Evolutionary conservation across 1,140 invertebrate species (phyloP).

Genomic region (Pectinophora gossypiella): DNA sequence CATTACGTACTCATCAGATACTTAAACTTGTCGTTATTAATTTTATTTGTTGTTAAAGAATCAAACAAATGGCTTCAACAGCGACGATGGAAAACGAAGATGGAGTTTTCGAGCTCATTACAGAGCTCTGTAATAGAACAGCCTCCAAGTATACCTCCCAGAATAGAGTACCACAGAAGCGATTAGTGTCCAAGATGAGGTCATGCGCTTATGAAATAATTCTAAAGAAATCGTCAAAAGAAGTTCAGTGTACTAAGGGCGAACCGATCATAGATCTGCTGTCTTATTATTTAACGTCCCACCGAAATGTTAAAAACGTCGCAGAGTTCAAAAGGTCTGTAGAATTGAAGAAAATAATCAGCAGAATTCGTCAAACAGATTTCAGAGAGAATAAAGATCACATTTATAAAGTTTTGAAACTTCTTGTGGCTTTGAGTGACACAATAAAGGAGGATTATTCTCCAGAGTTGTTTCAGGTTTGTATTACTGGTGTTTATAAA

Average conservation of each 20-base stretch:
- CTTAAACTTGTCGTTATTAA: too few relatives aligned
- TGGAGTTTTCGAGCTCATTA: conserved; percentile 55
- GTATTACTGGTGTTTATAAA: too few relatives aligned
- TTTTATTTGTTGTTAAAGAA: too few relatives aligned
- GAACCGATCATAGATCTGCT: conserved; percentile 49
- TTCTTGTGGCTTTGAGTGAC: conserved; percentile 40
- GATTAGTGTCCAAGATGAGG: conserved; percentile 43
- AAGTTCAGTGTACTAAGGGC: conserved; percentile 17
- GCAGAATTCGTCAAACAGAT: conserved; percentile 27
- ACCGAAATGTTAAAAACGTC: conserved; percentile 47
- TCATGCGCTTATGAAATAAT: conserved; percentile 59
- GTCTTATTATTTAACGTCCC: conserved; percentile 47
- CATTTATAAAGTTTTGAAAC: conserved; percentile 36
- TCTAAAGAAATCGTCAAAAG: conserved; percentile 39
- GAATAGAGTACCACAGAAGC: conserved; percentile 41
- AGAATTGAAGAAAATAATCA: conserved; percentile 48
- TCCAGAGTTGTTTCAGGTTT: conserved; percentile 52
- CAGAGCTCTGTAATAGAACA: conserved; percentile 47
- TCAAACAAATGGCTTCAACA: too few relatives aligned
- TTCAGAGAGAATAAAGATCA: conserved; percentile 39
- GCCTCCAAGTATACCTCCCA: conserved; percentile 42
- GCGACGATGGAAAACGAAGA: conserved; percentile 16
- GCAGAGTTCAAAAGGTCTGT: conserved; percentile 46
- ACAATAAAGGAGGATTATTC: conserved; percentile 40
- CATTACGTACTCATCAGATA: too few relatives aligned